Evolutionary conservation across 2,888 invertebrate genomes (phyloP).

Genomic region (Dolichopus griseipennis): DNA sequence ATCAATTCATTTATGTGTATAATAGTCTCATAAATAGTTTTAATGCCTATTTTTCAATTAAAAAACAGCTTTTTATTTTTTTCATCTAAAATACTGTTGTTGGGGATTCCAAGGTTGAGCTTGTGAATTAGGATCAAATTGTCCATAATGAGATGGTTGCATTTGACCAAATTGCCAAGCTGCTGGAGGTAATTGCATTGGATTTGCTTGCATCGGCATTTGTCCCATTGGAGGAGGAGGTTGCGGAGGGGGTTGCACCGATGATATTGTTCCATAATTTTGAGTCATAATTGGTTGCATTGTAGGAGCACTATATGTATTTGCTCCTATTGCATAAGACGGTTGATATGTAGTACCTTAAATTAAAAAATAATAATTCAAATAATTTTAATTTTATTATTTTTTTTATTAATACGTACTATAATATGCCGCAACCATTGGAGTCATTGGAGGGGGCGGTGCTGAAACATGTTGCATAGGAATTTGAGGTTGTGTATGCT

Average conservation of each 20-base stretch:
- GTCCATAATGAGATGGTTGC: slow-evolving; percentile 15
- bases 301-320: slow-evolving; percentile 17
- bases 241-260: slow-evolving; percentile 7
- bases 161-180: slow-evolving; percentile 20
- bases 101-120: slow-evolving; percentile 1
- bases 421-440: slow-evolving; percentile 16
- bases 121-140: slow-evolving; percentile 12
- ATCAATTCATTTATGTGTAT: too few species aligned
- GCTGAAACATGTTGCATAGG: neutral
- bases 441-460: slow-evolving; percentile 16
- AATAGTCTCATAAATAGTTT: neutral
- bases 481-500: neutral
- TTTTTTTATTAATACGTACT: neutral
- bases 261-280: slow-evolving; percentile 20
- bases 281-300: slow-evolving; percentile 19
- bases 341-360: slow-evolving; percentile 14
- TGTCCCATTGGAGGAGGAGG: slow-evolving; percentile 37
- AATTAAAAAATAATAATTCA: neutral
- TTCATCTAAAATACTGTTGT: slow-evolving; percentile 10
- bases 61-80: neutral
- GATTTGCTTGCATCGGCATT: slow-evolving; percentile 45
- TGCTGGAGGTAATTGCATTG: slow-evolving; percentile 26
- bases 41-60: neutral
- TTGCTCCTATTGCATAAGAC: slow-evolving; percentile 9
- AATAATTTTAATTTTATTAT: neutral